Evolutionary conservation across 1,140 invertebrate species (phyloP).

Genomic region (roundworm (Caenorhabditis elegans)): DNA sequence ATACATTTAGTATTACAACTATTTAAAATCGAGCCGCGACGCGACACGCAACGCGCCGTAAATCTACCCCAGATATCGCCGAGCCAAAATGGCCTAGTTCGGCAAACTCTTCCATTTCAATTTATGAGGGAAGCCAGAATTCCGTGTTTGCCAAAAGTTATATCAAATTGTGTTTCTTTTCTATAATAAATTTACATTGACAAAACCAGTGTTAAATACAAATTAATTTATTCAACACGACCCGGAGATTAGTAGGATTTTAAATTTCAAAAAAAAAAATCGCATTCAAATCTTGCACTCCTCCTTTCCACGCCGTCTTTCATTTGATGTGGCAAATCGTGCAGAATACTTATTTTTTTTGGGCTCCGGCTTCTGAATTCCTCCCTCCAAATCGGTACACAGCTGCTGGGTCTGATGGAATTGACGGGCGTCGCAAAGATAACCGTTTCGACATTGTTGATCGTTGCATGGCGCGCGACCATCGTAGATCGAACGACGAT

Average conservation of each 20-base stretch:
- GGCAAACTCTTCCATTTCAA: too few relatives aligned
- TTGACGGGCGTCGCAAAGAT: not conserved
- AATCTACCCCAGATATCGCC: too few relatives aligned
- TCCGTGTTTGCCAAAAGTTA: too few relatives aligned
- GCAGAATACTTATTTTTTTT: conserved; percentile 10
- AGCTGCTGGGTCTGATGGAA: not conserved
- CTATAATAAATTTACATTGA: too few relatives aligned
- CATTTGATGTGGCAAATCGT: not conserved
- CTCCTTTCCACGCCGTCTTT: not conserved
- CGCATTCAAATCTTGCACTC: conserved; percentile 10
- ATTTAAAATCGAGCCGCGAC: too few relatives aligned
- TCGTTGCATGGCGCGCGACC: not conserved
- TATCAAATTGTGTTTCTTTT: too few relatives aligned
- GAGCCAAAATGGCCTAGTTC: too few relatives aligned
- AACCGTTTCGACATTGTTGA: conserved; percentile 4
- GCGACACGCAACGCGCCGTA: too few relatives aligned
- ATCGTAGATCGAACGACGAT: not conserved
- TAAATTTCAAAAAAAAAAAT: not conserved
- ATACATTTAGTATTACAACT: too few relatives aligned
- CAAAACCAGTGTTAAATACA: too few relatives aligned
- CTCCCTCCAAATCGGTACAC: conserved; percentile 15
- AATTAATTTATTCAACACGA: too few relatives aligned
- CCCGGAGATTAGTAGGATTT: not conserved
- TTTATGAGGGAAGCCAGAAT: too few relatives aligned
- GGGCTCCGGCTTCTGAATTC: not conserved